phyloP scores from a whole-genome alignment of 2,113 vertebrate species.

The Rhinopomastus cyanomelas region DNA sequence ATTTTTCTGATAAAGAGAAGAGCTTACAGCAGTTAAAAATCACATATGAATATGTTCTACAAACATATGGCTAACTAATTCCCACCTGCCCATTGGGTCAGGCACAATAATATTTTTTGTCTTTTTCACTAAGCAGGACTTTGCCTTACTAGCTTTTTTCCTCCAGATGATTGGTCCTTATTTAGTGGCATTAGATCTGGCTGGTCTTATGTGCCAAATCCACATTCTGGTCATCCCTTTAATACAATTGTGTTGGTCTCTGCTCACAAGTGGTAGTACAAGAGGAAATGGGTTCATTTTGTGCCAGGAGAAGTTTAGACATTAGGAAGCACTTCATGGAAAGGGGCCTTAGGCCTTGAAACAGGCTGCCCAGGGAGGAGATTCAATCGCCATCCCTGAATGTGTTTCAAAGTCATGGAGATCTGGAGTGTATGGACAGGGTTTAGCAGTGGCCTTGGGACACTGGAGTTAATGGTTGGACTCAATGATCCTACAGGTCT shows the following conservation, averaged over 20 bases:
- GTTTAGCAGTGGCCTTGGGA: too few relatives aligned
- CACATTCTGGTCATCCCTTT: neutral
- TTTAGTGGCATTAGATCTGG: neutral
- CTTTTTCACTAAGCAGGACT: neutral
- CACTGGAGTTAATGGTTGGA: too few relatives aligned
- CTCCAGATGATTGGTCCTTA: neutral
- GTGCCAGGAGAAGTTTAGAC: too few relatives aligned
- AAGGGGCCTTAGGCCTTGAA: too few relatives aligned
- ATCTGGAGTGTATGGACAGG: too few relatives aligned
- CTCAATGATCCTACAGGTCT: too few relatives aligned
- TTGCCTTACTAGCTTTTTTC: neutral
- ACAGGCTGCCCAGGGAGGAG: too few relatives aligned
- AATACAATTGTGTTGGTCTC: neutral
- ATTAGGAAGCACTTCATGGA: too few relatives aligned
- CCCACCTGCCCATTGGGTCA: neutral
- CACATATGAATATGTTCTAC: fast-evolving
- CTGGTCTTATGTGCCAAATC: neutral
- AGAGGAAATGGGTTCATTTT: too few relatives aligned
- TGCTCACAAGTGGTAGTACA: too few relatives aligned
- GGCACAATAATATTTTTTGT: neutral
- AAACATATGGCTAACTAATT: neutral
- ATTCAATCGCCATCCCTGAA: too few relatives aligned
- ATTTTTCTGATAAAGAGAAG: neutral
- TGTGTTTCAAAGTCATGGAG: too few relatives aligned
- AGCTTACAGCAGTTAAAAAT: neutral